Percentiles rank a stretch among this genome's conserved stretches.
phyloP scores from a whole-genome alignment of 2,888 invertebrate genomes.

The Leucozona laternaria region DNA sequence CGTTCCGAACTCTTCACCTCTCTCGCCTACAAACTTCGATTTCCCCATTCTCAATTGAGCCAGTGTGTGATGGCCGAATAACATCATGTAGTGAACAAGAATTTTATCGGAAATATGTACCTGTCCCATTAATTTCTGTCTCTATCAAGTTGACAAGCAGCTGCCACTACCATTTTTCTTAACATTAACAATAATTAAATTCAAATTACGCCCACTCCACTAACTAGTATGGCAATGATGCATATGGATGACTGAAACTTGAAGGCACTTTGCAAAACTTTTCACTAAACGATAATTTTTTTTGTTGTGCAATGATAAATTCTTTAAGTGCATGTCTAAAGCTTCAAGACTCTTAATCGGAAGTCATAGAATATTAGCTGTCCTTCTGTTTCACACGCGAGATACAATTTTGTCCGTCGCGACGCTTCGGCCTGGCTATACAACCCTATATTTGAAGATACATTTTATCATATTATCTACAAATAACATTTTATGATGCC shows the following conservation, averaged over 20 bases:
- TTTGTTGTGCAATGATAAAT: too few relatives aligned
- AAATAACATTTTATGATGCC: background rate
- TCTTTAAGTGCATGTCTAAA: background rate
- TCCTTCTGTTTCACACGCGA: background rate
- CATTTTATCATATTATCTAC: background rate
- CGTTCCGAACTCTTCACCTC: too few relatives aligned
- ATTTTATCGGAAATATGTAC: too few relatives aligned
- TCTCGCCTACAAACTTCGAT: too few relatives aligned
- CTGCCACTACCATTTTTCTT: too few relatives aligned
- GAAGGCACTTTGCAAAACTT: background rate
- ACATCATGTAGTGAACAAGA: too few relatives aligned
- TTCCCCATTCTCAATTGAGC: too few relatives aligned
- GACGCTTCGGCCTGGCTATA: fast-evolving
- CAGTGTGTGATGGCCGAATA: too few relatives aligned
- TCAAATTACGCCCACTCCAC: background rate
- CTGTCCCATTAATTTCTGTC: too few relatives aligned
- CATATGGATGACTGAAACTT: background rate
- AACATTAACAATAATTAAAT: background rate
- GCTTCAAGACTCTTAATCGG: background rate
- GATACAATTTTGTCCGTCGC: background rate
- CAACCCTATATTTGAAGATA: background rate
- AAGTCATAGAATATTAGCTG: background rate
- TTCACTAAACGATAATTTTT: background rate
- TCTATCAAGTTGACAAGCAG: too few relatives aligned
- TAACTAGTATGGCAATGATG: background rate